Evolutionary conservation across 2,888 invertebrate species (phyloP).

Genomic region (Meiosimyza platycephala): DNA sequence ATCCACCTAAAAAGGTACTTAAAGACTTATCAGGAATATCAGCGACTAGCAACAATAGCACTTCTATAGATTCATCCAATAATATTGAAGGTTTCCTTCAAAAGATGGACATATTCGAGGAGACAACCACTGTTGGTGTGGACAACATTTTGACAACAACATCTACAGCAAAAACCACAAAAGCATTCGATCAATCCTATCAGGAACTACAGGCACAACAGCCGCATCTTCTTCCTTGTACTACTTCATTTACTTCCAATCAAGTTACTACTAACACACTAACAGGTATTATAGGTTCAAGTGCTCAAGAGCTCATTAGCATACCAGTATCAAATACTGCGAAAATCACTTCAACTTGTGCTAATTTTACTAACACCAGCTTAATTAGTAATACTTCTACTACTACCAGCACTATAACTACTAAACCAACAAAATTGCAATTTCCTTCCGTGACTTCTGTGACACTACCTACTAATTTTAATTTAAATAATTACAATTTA

Average conservation of each 20-base stretch:
- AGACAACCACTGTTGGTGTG: background rate
- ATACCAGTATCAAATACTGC: background rate
- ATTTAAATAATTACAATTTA: slow-evolving; percentile 59
- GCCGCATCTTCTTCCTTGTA: slow-evolving; percentile 25
- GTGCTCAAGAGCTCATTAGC: slow-evolving; percentile 30
- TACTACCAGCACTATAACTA: slow-evolving; percentile 21
- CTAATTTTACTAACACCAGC: slow-evolving; percentile 37
- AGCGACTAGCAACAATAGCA: slow-evolving; percentile 38
- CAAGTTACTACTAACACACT: slow-evolving; percentile 35
- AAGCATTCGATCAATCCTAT: slow-evolving; percentile 20
- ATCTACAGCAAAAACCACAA: slow-evolving; percentile 35
- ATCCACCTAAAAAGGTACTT: slow-evolving; percentile 91
- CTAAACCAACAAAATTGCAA: slow-evolving; percentile 47
- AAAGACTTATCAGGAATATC: slow-evolving; percentile 76
- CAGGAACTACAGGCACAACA: slow-evolving; percentile 37
- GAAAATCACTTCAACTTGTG: slow-evolving; percentile 25
- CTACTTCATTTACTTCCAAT: background rate
- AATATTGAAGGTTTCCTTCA: slow-evolving; percentile 24
- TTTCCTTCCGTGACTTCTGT: slow-evolving; percentile 33
- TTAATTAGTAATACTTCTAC: slow-evolving; percentile 33
- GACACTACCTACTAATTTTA: slow-evolving; percentile 51
- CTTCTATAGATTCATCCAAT: background rate
- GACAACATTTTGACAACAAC: slow-evolving; percentile 12
- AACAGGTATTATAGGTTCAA: slow-evolving; percentile 38
- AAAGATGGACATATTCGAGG: slow-evolving; percentile 17